Conservation (phyloP, 2,113 vertebrate genomes). For the Gnathonemus longibarbis region DNA sequence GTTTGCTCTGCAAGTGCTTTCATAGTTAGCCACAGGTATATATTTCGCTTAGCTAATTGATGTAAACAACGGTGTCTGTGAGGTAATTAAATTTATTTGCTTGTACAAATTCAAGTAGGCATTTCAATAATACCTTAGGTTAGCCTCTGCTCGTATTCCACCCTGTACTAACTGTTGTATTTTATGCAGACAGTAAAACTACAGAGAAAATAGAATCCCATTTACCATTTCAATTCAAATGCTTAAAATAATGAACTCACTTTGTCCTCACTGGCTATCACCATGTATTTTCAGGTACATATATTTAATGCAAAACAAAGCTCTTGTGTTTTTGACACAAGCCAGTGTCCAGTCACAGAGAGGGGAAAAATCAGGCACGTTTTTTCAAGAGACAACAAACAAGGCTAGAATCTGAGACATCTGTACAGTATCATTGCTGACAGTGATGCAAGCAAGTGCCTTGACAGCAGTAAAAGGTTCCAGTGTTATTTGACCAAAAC, state of each 20-base stretch:
- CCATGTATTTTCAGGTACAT: not conserved
- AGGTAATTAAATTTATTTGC: not conserved
- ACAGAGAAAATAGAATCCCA: not conserved
- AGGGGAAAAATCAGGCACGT: not conserved
- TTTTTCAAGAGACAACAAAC: not conserved
- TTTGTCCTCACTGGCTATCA: not conserved
- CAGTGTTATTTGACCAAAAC: constrained; percentile 52
- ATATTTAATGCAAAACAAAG: constrained; percentile 9
- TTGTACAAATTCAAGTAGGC: constrained; percentile 18
- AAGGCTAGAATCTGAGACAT: constrained; percentile 5
- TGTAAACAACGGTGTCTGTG: not conserved
- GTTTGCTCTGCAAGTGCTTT: not conserved
- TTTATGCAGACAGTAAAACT: not conserved
- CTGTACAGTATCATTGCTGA: constrained; percentile 35
- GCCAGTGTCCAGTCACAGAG: not conserved
- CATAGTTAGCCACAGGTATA: not conserved
- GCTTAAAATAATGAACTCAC: not conserved
- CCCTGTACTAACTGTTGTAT: not conserved
- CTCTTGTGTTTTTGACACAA: constrained; percentile 20
- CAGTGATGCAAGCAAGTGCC: constrained; percentile 27
- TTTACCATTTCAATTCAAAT: constrained; percentile 20
- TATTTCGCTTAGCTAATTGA: not conserved
- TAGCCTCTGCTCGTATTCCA: constrained; percentile 1
- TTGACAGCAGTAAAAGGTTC: constrained; percentile 41
- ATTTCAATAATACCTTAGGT: constrained; percentile 6